phyloP scores from a whole-genome alignment of 2,888 invertebrate species.

The Polydrusus cervinus region DNA sequence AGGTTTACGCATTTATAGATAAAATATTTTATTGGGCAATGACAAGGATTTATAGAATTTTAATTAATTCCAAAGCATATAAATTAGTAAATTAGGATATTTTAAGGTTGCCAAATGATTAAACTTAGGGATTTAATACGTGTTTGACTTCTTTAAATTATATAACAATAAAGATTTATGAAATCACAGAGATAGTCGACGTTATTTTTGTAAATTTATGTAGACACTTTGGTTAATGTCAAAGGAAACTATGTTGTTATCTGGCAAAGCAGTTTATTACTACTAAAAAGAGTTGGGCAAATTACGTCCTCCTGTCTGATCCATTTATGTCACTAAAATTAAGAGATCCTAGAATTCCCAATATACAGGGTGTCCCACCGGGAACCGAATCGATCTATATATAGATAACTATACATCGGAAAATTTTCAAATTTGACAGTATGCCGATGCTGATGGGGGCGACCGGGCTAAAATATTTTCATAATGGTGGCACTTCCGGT shows the following conservation, averaged over 20 bases:
- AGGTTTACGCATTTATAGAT: background rate
- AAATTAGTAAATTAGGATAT: background rate
- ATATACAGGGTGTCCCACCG: too few relatives aligned
- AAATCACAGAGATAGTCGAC: background rate
- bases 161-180: background rate
- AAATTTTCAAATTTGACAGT: too few relatives aligned
- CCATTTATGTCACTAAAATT: too few relatives aligned
- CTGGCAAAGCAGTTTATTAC: background rate
- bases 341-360: too few relatives aligned
- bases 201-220: background rate
- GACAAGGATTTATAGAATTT: background rate
- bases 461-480: too few relatives aligned
- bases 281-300: too few relatives aligned
- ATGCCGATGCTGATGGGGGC: too few relatives aligned
- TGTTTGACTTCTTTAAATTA: background rate
- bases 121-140: background rate
- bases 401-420: too few relatives aligned
- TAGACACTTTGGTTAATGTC: background rate
- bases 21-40: conserved; percentile 1
- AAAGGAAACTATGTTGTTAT: background rate
- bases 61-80: background rate
- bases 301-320: too few relatives aligned
- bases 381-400: too few relatives aligned
- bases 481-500: too few relatives aligned
- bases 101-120: background rate